These are phyloP conservation scores for Oreortyx pictus DNA, from an alignment of 2,797 vertebrate genomes.

Conservation along the genomic window DNA sequence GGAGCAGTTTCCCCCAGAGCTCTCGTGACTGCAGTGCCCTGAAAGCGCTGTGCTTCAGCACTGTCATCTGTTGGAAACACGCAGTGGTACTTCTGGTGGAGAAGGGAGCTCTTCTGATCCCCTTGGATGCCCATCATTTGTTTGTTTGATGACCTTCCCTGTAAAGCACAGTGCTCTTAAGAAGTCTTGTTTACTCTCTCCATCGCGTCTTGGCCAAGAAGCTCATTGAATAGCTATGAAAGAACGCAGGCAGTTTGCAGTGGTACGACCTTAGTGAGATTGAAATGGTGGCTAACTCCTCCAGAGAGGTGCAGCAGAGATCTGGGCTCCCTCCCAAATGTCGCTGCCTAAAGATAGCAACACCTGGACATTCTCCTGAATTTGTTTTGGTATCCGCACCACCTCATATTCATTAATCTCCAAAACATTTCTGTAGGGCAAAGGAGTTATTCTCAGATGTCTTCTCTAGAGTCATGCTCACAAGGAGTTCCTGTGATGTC, in stretches of 20 bases:
- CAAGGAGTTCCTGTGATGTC: background rate
- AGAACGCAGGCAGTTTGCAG: background rate
- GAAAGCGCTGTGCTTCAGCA: background rate
- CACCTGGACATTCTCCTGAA: conserved; percentile 28
- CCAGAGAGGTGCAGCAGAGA: background rate
- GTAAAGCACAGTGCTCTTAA: background rate
- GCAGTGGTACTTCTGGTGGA: background rate
- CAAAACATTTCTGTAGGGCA: conserved; percentile 7
- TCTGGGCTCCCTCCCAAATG: conserved; percentile 50
- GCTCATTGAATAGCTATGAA: background rate
- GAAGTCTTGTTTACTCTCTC: background rate
- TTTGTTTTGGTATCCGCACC: conserved; percentile 18
- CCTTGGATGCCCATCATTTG: background rate
- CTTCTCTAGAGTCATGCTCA: background rate
- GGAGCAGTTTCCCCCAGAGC: background rate
- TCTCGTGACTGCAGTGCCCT: background rate
- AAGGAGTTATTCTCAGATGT: background rate
- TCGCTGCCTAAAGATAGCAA: conserved; percentile 47
- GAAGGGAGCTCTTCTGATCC: background rate
- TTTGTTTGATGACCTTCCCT: background rate
- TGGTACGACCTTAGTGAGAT: background rate
- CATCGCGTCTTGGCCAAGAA: background rate
- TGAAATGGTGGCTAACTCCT: background rate
- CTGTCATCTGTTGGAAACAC: background rate
- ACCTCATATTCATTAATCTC: background rate